Evolutionary conservation across 2,888 invertebrate genomes (phyloP).

Genomic region (Chymomyza amoena): DNA sequence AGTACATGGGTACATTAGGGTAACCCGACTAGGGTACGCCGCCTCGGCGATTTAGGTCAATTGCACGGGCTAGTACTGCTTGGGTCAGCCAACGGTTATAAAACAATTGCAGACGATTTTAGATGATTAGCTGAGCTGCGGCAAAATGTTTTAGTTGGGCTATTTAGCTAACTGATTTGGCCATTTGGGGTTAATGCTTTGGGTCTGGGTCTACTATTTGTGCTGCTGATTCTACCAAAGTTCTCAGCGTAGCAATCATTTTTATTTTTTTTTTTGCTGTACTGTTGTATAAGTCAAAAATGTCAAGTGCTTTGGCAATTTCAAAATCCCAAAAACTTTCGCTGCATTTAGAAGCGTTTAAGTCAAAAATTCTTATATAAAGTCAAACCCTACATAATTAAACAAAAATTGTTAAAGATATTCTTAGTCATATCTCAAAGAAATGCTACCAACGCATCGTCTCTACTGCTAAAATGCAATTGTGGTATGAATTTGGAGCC

Average conservation of each 20-base stretch:
- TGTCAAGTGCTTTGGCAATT: constrained; percentile 3
- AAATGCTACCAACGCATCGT: too few relatives aligned
- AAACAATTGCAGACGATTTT: constrained; percentile 42
- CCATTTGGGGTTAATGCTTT: background rate
- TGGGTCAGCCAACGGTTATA: constrained; percentile 43
- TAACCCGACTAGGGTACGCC: background rate
- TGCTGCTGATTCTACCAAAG: background rate
- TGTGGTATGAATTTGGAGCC: too few relatives aligned
- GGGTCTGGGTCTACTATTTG: background rate
- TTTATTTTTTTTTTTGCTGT: background rate
- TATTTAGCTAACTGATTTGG: background rate
- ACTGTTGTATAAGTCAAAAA: background rate
- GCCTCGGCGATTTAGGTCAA: background rate
- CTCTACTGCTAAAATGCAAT: too few relatives aligned
- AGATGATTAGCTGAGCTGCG: constrained; percentile 15
- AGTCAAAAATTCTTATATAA: too few relatives aligned
- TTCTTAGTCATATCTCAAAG: too few relatives aligned
- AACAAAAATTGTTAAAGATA: too few relatives aligned
- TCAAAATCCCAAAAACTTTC: constrained; percentile 28
- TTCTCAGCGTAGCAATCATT: background rate
- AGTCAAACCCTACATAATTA: too few relatives aligned
- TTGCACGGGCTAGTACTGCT: constrained; percentile 9
- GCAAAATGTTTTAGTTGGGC: constrained; percentile 6
- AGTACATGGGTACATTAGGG: background rate
- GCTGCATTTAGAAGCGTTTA: constrained; percentile 22